A percentile compares a stretch with the other conserved stretches of the same genome.
Evolutionary conservation across 2,888 invertebrate species (phyloP).

Genomic region (Tetheella fluctuosa): DNA sequence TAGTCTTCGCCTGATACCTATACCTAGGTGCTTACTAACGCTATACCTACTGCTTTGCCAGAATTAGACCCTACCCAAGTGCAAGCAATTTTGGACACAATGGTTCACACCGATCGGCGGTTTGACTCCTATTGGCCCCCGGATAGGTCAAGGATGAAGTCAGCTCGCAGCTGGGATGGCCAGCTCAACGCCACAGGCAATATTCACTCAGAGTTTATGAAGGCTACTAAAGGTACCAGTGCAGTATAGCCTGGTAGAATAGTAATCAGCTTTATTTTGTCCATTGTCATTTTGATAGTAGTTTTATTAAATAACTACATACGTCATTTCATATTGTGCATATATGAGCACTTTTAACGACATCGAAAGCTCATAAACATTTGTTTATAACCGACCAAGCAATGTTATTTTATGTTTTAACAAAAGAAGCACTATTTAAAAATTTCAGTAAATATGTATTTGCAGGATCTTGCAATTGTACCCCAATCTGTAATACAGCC

Average conservation of each 20-base stretch:
- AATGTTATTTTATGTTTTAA: background rate
- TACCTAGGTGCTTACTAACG: slow-evolving; percentile 55
- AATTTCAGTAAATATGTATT: too few relatives aligned
- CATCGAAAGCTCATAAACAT: background rate
- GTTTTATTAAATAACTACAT: background rate
- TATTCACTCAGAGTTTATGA: slow-evolving; percentile 68
- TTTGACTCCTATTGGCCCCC: slow-evolving; percentile 76
- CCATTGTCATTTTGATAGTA: slow-evolving; percentile 20
- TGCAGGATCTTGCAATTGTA: background rate
- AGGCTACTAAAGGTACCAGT: slow-evolving; percentile 72
- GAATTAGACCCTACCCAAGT: slow-evolving; percentile 76
- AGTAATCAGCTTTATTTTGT: slow-evolving; percentile 42
- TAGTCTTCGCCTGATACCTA: slow-evolving; percentile 2
- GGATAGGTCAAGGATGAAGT: slow-evolving; percentile 46
- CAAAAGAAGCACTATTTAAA: background rate
- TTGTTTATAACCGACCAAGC: background rate
- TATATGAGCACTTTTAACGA: background rate
- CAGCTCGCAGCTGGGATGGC: slow-evolving; percentile 67
- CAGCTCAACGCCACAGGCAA: slow-evolving; percentile 64
- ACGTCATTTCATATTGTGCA: background rate
- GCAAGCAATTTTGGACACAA: slow-evolving; percentile 71
- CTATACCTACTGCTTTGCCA: slow-evolving; percentile 68
- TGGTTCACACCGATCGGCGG: slow-evolving; percentile 63
- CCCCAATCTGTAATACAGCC: background rate
- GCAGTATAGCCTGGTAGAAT: slow-evolving; percentile 48